Base-by-base conservation (phyloP, 2,888 invertebrate species). In the Noctua pronuba region DNA sequence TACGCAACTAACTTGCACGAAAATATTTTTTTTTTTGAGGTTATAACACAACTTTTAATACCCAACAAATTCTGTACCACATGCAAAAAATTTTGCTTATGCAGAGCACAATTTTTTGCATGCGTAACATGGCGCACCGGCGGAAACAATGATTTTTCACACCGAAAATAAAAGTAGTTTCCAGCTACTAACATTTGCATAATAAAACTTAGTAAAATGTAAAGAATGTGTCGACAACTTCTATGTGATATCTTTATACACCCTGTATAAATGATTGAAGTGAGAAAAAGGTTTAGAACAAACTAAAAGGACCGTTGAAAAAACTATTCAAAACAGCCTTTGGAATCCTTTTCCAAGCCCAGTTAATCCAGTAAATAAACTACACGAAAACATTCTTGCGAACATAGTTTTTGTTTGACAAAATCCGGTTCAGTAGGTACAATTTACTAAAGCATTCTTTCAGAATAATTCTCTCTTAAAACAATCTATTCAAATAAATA, bases 371-470 rank as follows among this genome's bases (percentile, higher is more conserved):
- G 72, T 58, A 80, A 86, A 84, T 81, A 78, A 78, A 81, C 74
- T 77, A 68, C 49, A 67, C 70, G 21, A 60, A 73, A 72, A 79
- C 75, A 84, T 81, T 85, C 80, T 49, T 76, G 71, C 38, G 74
- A 64, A 71, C 76, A 85, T 84, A 82, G 74, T 81, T 82, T 62
- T 81, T 81, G 83, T 84, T 82, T 77, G 82, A 84, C 66, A 28
- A 77, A 80, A 70, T 77, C 44, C 80, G 4, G 55, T 80, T 77
- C n/a, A 58, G 8, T 10, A 44, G 52, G 67, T 73, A 74, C 65
- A 80, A 80, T 85, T 86, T 76, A 83, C 79, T 68, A 49, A 85
- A 86, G 77, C 66, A 82, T 83, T 88, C 75, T 80, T 85, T 85
- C 62, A 81, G 66, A 67, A 76, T 82, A 74, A 82, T 83, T 82